Base-by-base conservation (phyloP, 2,888 invertebrate species). In the Leucozona laternaria region DNA sequence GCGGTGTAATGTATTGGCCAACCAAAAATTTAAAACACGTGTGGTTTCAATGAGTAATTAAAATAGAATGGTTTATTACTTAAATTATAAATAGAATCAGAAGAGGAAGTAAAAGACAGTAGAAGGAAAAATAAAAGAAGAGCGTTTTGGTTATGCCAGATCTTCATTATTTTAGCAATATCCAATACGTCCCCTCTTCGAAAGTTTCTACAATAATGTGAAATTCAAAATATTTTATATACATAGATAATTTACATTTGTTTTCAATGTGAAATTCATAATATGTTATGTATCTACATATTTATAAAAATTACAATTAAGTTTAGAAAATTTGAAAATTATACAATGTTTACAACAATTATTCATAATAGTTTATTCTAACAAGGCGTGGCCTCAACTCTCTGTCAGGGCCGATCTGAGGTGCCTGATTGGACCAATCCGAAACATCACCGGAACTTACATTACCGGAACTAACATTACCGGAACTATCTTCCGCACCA, bases 151-250 rank as follows among this genome's bases (percentile, higher is more conserved):
- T 57, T 57, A 31, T 57, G 55, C 17, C 11, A 50, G 50, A 50
- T 25, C 11, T 50, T 50, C 25, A 25, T 53, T 53, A 53, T 53
- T 53, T 25, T n/a, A 31, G 55, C 55, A 55, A 22, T 55, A 55
- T 17, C 55, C 17, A 57, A 31, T 31, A 57, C 57, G 57, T 17
- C 57, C 57, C 57, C 17, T 31, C 57, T 57, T 10, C 31, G 17
- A n/a, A 57, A 8, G 7, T 57, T 57, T 57, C 10, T 20, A 57
- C 6, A 57, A 31, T 31, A 20, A 57, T 57, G 10, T 57, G 2
- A 55, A 25, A 31, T 57, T 31, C 28, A 57, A 31, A 8, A 37
- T 37, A 37, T n/a, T 55, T 53, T n/a, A 15, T 53, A 53, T 43
- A 10, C 10, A 31, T 10, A 31, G 4, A 31, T n/a, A n/a, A n/a